These are phyloP conservation scores for Hucho hucho DNA, from an alignment of 2,113 vertebrate species.

Conservation along the genomic window DNA sequence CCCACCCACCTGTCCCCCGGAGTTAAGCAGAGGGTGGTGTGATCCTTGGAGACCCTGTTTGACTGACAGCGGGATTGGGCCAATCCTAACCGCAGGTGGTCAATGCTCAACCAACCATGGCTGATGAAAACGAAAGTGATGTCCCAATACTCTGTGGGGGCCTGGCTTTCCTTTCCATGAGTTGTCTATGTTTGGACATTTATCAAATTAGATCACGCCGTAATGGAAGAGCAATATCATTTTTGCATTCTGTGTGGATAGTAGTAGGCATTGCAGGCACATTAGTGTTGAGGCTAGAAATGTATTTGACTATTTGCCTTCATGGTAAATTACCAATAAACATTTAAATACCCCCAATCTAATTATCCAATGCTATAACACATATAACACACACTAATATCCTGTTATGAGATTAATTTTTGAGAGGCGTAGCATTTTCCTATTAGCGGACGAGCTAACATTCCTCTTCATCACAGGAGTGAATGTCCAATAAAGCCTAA, in stretches of 20 bases:
- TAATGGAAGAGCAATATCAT: too few species aligned
- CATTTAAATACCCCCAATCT: too few species aligned
- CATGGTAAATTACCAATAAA: background rate
- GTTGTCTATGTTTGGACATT: background rate
- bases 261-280: too few species aligned
- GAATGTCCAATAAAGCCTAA: constrained; percentile 72
- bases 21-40: constrained; percentile 46
- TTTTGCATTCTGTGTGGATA: too few species aligned
- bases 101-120: constrained; percentile 22
- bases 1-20: constrained; percentile 60
- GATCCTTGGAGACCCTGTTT: constrained; percentile 27
- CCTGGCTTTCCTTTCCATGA: background rate
- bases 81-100: constrained; percentile 35
- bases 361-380: background rate
- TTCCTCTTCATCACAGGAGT: constrained; percentile 69
- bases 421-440: background rate
- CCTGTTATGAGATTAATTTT: constrained; percentile 32
- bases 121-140: constrained; percentile 33
- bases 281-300: too few species aligned
- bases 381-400: background rate
- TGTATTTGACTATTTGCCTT: background rate
- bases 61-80: constrained; percentile 32
- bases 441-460: constrained; percentile 38
- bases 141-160: background rate
- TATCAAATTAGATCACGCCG: background rate